Evolutionary conservation across 2,888 invertebrate genomes (phyloP).

Genomic region (Pheosia tremula): DNA sequence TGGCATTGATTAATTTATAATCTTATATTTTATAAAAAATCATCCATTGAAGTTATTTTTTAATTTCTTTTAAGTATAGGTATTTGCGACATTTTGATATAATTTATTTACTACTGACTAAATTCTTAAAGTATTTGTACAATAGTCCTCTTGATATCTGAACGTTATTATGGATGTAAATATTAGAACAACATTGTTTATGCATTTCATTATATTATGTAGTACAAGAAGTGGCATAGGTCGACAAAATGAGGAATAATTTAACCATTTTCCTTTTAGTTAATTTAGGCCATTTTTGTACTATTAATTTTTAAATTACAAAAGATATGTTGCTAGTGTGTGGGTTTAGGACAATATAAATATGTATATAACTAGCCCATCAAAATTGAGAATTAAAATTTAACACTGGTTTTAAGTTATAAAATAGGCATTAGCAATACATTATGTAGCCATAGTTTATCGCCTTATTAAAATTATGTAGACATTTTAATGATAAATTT

Average conservation of each 20-base stretch:
- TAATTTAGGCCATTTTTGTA: conserved; percentile 37
- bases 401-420: conserved; percentile 33
- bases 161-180: conserved; percentile 33
- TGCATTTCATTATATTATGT: conserved; percentile 33
- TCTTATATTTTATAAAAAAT: conserved; percentile 53
- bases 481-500: too few relatives aligned
- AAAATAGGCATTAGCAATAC: conserved; percentile 4
- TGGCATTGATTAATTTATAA: conserved; percentile 75
- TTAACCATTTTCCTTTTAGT: neutral
- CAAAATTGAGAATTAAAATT: conserved; percentile 14
- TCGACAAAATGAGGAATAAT: neutral
- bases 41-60: conserved; percentile 34
- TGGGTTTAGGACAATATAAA: conserved; percentile 17
- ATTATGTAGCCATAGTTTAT: conserved; percentile 24
- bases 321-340: conserved; percentile 15
- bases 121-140: conserved; percentile 64
- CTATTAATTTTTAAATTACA: conserved; percentile 19
- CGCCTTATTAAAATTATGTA: conserved; percentile 13
- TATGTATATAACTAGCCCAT: conserved; percentile 19
- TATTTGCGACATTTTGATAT: conserved; percentile 37
- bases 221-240: conserved; percentile 43
- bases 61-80: conserved; percentile 26
- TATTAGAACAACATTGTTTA: conserved; percentile 36
- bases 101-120: conserved; percentile 46
- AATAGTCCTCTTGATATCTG: conserved; percentile 50